A percentile compares a stretch with the other conserved stretches of the same genome.
Conservation (phyloP, 1,140 invertebrate species). For the Melanaphis sacchari region DNA sequence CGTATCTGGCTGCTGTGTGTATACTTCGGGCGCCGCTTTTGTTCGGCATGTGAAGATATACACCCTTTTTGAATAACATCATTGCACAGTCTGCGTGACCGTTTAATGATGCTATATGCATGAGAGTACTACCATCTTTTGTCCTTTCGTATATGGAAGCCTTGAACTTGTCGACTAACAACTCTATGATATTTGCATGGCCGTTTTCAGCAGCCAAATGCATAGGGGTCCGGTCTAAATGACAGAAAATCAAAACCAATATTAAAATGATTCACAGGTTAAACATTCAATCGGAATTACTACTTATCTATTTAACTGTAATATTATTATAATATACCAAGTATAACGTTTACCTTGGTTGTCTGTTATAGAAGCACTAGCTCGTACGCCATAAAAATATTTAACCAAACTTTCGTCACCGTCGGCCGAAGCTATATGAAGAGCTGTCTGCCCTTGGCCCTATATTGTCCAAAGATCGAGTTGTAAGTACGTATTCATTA, state of each 20-base stretch:
- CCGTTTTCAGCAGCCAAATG: slow-evolving; percentile 97
- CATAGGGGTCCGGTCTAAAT: slow-evolving; percentile 90
- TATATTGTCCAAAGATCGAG: slow-evolving; percentile 62
- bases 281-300: too few species aligned
- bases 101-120: slow-evolving; percentile 96
- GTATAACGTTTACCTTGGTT: slow-evolving; percentile 73
- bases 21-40: slow-evolving; percentile 93
- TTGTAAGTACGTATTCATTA: not conserved
- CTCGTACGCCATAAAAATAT: slow-evolving; percentile 92
- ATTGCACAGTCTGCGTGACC: slow-evolving; percentile 98
- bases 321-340: not conserved
- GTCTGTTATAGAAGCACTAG: slow-evolving; percentile 91
- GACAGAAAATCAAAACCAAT: not conserved
- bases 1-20: slow-evolving; percentile 89
- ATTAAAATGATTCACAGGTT: not conserved
- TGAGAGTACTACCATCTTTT: slow-evolving; percentile 96
- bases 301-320: too few species aligned
- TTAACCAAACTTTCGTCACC: slow-evolving; percentile 94
- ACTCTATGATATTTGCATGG: slow-evolving; percentile 92
- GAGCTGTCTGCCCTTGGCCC: slow-evolving; percentile 88
- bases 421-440: slow-evolving; percentile 94
- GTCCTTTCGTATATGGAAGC: slow-evolving; percentile 93
- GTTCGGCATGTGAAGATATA: slow-evolving; percentile 99
- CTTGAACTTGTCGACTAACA: slow-evolving; percentile 97
- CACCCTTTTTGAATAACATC: slow-evolving; percentile 97